Conservation (phyloP, 2,113 vertebrate species). For the Ibidorhyncha struthersii region DNA sequence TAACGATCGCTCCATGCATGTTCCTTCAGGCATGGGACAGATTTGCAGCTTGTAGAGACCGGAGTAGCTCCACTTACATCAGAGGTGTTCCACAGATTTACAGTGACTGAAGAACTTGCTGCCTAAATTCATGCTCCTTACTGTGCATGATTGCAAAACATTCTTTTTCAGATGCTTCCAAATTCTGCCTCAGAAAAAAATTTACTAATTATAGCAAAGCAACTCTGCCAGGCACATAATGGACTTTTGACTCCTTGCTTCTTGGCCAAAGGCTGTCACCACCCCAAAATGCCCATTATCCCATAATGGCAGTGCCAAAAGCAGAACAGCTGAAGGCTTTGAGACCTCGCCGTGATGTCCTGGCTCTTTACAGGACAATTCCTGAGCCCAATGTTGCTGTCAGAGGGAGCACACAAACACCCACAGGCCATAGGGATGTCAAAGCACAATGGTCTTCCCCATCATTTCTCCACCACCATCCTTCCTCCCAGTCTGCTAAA, state of each 20-base stretch:
- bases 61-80: background rate
- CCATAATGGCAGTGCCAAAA: background rate
- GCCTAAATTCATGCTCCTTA: background rate
- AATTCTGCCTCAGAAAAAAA: background rate
- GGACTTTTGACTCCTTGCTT: slow-evolving; percentile 15
- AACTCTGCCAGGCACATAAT: background rate
- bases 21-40: background rate
- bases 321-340: background rate
- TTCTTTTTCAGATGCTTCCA: background rate
- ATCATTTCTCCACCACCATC: background rate
- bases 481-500: background rate
- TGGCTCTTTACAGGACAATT: background rate
- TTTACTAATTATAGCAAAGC: slow-evolving; percentile 17
- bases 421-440: background rate
- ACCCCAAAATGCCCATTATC: background rate
- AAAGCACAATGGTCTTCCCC: background rate
- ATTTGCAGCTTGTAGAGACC: background rate
- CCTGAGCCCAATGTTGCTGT: background rate
- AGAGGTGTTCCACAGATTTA: background rate
- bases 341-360: background rate
- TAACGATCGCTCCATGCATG: background rate
- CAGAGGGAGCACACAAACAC: background rate
- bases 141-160: background rate
- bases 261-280: slow-evolving; percentile 28
- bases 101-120: background rate